A percentile compares a stretch with the other conserved stretches of the same genome.
Conservation (phyloP, 2,797 vertebrate genomes). For the Thalassophryne amazonica region DNA sequence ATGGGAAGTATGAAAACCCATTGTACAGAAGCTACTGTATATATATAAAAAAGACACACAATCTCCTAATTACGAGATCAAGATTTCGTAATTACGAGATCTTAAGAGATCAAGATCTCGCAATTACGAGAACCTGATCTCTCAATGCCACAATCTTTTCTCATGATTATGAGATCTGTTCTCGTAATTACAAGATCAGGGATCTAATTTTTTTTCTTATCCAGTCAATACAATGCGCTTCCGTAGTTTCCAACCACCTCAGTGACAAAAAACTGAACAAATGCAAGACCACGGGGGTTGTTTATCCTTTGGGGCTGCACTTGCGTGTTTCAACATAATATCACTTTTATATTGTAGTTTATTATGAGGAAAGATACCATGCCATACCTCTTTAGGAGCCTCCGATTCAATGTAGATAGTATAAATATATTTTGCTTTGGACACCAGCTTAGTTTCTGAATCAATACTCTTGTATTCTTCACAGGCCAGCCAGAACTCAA, state of each 20-base stretch:
- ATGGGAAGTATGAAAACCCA: too few relatives aligned
- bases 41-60: too few relatives aligned
- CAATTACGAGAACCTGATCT: too few relatives aligned
- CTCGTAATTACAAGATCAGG: too few relatives aligned
- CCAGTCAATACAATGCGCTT: too few relatives aligned
- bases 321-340: conserved; percentile 1
- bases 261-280: conserved; percentile 19
- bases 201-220: too few relatives aligned
- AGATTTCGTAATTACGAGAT: too few relatives aligned
- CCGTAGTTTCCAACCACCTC: not conserved
- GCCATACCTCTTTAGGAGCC: conserved; percentile 91
- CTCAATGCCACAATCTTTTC: too few relatives aligned
- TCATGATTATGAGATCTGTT: too few relatives aligned
- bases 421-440: conserved; percentile 89
- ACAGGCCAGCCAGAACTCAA: conserved; percentile 95
- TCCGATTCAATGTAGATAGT: conserved; percentile 86
- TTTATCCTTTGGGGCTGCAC: conserved; percentile 1
- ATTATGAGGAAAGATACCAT: conserved; percentile 26
- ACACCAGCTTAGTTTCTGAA: conserved; percentile 77
- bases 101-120: too few relatives aligned
- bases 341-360: not conserved
- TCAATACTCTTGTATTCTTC: conserved; percentile 91
- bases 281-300: not conserved
- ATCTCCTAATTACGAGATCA: too few relatives aligned
- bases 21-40: too few relatives aligned